phyloP scores from a whole-genome alignment of 2,797 vertebrate genomes.

The Pangasius krempfi region DNA sequence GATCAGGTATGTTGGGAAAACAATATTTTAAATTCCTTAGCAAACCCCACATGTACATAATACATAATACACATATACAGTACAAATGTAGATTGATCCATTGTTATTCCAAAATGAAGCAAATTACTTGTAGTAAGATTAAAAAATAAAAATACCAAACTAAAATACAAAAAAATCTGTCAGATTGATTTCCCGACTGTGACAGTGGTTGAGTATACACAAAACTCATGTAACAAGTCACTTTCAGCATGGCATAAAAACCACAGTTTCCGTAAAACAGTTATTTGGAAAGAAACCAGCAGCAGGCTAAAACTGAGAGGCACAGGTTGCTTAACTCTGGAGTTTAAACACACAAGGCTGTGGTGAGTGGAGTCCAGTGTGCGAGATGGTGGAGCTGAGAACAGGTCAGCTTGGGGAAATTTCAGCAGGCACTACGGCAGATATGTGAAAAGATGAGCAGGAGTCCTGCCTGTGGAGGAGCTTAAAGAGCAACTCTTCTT shows the following conservation, averaged over 20 bases:
- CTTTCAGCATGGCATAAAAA: constrained; percentile 17
- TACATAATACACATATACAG: background rate
- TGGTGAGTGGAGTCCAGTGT: constrained; percentile 14
- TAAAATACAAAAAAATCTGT: constrained; percentile 18
- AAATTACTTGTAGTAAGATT: background rate
- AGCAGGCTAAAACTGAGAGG: constrained; percentile 26
- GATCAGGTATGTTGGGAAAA: background rate
- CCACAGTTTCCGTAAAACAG: constrained; percentile 23
- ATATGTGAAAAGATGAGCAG: constrained; percentile 70
- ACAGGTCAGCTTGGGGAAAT: constrained; percentile 64
- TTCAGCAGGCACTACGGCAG: constrained; percentile 62
- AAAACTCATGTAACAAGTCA: constrained; percentile 19
- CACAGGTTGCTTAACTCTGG: constrained; percentile 4
- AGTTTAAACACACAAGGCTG: background rate
- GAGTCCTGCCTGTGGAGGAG: constrained; percentile 75
- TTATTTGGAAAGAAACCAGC: constrained; percentile 18
- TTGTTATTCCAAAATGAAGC: constrained; percentile 15
- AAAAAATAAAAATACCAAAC: constrained; percentile 1
- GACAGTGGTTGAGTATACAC: background rate
- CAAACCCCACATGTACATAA: background rate
- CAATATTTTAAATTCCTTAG: background rate
- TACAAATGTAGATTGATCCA: constrained; percentile 14
- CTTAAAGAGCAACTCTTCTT: constrained; percentile 89
- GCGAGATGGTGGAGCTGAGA: background rate
- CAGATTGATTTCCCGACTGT: background rate